These are phyloP conservation scores for Bombus vancouverensis DNA, from an alignment of 1,140 invertebrate species.

Conservation along the genomic window DNA sequence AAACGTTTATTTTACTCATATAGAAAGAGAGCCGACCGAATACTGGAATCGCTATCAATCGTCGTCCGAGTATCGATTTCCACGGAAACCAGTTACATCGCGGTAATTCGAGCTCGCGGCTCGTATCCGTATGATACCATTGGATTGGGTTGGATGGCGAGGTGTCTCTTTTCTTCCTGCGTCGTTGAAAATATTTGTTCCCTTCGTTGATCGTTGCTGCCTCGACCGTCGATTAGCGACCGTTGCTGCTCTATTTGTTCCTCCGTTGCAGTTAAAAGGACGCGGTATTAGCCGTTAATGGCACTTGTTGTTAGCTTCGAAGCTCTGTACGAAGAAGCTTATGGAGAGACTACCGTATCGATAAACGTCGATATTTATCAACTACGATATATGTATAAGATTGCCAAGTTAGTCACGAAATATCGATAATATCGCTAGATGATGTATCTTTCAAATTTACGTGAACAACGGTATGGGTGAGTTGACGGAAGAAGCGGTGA, in stretches of 20 bases:
- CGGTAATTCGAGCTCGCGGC: slow-evolving; percentile 50
- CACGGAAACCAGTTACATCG: slow-evolving; percentile 42
- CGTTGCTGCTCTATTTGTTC: too few species aligned
- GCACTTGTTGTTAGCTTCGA: too few species aligned
- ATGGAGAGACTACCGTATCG: too few species aligned
- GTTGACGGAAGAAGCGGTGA: background rate
- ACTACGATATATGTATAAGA: background rate
- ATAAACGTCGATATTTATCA: background rate
- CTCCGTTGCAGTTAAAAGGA: background rate
- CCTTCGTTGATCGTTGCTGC: background rate
- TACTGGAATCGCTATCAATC: slow-evolving; percentile 44
- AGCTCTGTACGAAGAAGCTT: background rate
- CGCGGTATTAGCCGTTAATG: background rate
- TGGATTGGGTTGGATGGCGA: slow-evolving; percentile 7
- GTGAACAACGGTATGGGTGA: too few species aligned
- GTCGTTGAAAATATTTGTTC: background rate
- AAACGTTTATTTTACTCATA: slow-evolving; percentile 44
- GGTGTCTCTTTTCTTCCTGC: slow-evolving; percentile 7
- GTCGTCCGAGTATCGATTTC: slow-evolving; percentile 52
- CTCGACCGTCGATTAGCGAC: background rate
- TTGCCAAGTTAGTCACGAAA: background rate
- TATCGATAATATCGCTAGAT: background rate
- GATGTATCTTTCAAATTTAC: background rate
- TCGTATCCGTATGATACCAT: slow-evolving; percentile 42
- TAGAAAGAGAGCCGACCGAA: background rate